Conservation (phyloP, 2,888 invertebrate species). For the Marronus borbonicus region DNA sequence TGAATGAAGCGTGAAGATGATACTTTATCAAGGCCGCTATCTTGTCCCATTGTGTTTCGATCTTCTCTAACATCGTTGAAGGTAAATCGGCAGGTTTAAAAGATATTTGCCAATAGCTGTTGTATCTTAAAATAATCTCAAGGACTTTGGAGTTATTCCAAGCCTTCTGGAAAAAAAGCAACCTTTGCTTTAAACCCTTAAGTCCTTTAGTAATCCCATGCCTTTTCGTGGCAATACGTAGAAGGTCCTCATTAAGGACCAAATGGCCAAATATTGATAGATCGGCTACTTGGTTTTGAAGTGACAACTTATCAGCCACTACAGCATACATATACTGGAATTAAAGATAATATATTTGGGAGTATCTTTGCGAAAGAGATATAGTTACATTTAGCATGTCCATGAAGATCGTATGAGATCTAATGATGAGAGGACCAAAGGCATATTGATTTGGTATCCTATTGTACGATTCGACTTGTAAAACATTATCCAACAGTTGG, state of each 20-base stretch:
- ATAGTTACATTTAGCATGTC: slow-evolving; percentile 47
- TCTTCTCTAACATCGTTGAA: slow-evolving; percentile 65
- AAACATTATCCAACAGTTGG: slow-evolving; percentile 9
- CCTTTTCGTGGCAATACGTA: slow-evolving; percentile 71
- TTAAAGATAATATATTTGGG: background rate
- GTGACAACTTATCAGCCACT: slow-evolving; percentile 68
- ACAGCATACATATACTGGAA: slow-evolving; percentile 48
- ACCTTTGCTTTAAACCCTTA: slow-evolving; percentile 34
- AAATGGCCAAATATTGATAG: slow-evolving; percentile 77
- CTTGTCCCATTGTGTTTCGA: slow-evolving; percentile 61
- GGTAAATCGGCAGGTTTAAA: slow-evolving; percentile 60
- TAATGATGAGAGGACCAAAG: slow-evolving; percentile 3
- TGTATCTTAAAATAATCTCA: slow-evolving; percentile 64
- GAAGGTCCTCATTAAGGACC: slow-evolving; percentile 74
- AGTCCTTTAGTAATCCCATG: slow-evolving; percentile 64
- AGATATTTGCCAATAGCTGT: slow-evolving; percentile 66
- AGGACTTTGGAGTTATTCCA: slow-evolving; percentile 64
- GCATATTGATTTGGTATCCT: slow-evolving; percentile 22
- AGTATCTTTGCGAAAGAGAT: background rate
- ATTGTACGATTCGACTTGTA: slow-evolving; percentile 11
- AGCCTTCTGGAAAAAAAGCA: slow-evolving; percentile 62
- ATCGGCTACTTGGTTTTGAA: slow-evolving; percentile 73
- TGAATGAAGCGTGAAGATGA: slow-evolving; percentile 71
- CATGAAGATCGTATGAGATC: slow-evolving; percentile 37
- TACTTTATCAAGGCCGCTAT: slow-evolving; percentile 63